These are phyloP conservation scores for Euphydryas editha DNA, from an alignment of 2,888 invertebrate species.

Conservation along the genomic window DNA sequence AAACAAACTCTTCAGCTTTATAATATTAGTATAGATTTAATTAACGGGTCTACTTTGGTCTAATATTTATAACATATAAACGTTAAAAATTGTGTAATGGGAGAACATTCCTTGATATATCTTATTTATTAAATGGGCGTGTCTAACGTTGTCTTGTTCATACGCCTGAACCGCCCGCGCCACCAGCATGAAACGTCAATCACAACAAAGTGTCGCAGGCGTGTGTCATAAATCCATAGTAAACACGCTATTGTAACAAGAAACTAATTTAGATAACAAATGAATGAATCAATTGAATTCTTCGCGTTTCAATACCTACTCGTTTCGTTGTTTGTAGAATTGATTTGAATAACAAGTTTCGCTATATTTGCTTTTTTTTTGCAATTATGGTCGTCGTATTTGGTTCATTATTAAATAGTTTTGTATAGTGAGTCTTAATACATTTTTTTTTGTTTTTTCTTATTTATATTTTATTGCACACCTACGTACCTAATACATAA, in stretches of 20 bases:
- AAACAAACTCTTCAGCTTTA: too few relatives aligned
- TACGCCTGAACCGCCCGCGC: constrained; percentile 11
- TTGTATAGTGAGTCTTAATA: too few relatives aligned
- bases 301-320: constrained; percentile 11
- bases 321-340: constrained; percentile 4
- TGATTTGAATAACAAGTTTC: constrained; percentile 9
- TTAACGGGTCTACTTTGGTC: too few relatives aligned
- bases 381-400: neutral
- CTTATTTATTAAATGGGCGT: constrained; percentile 20
- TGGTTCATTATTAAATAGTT: neutral
- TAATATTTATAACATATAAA: neutral
- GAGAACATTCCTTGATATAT: neutral
- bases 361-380: neutral
- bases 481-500: too few relatives aligned
- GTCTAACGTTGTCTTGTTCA: constrained; percentile 22
- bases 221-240: constrained; percentile 36
- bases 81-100: neutral
- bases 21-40: too few relatives aligned
- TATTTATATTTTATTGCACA: too few relatives aligned
- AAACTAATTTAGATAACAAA: constrained; percentile 39
- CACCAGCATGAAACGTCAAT: constrained; percentile 31
- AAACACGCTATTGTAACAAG: constrained; percentile 38
- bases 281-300: constrained; percentile 36
- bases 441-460: too few relatives aligned
- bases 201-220: constrained; percentile 23